Conservation (phyloP, 2,888 invertebrate genomes). For the Caenorhabditis angaria region DNA sequence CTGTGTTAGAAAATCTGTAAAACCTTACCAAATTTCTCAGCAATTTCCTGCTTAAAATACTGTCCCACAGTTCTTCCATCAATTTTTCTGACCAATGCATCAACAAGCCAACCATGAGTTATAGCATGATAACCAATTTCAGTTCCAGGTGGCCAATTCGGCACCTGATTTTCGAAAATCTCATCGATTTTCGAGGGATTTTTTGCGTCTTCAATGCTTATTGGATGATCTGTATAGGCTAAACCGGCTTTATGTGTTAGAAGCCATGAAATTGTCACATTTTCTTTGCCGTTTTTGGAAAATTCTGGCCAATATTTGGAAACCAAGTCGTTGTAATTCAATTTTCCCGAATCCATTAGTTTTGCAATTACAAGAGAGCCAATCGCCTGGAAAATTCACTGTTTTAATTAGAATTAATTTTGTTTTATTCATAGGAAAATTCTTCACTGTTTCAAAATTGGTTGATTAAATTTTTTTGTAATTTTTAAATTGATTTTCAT, state of each 20-base stretch:
- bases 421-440: too few relatives aligned
- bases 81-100: constrained; percentile 48
- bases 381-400: constrained; percentile 49
- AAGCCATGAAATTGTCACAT: constrained; percentile 72
- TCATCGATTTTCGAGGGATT: constrained; percentile 70
- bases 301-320: constrained; percentile 74
- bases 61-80: constrained; percentile 66
- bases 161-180: constrained; percentile 68
- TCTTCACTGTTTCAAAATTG: too few relatives aligned
- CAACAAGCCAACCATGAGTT: constrained; percentile 73
- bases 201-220: constrained; percentile 67
- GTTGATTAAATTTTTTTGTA: too few relatives aligned
- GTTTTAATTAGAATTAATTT: too few relatives aligned
- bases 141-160: constrained; percentile 66
- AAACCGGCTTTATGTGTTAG: constrained; percentile 72
- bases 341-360: constrained; percentile 73
- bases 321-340: constrained; percentile 73
- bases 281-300: constrained; percentile 73
- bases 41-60: constrained; percentile 69
- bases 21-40: constrained; percentile 44
- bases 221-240: constrained; percentile 70
- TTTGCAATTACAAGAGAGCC: constrained; percentile 63
- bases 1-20: background rate
- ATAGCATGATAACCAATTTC: constrained; percentile 74
- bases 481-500: too few relatives aligned